These are phyloP conservation scores for Apoda limacodes DNA, from an alignment of 2,888 invertebrate genomes.

Conservation along the genomic window DNA sequence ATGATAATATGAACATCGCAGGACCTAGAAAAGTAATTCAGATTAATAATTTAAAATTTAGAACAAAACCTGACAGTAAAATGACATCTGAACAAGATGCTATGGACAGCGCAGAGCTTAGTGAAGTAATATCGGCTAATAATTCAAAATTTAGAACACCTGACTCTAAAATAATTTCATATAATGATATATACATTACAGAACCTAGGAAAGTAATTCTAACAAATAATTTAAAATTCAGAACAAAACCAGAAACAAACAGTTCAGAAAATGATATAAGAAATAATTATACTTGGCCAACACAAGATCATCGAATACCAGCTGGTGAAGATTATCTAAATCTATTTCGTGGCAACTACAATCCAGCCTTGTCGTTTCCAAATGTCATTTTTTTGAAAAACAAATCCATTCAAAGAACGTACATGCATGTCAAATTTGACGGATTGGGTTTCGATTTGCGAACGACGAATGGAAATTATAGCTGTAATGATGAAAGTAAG, in stretches of 20 bases:
- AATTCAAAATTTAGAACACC: too few species aligned
- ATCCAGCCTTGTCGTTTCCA: constrained; percentile 14
- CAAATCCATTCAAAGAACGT: constrained; percentile 33
- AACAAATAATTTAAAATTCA: too few species aligned
- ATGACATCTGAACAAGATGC: neutral
- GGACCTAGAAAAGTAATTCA: constrained; percentile 10
- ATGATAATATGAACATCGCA: too few species aligned
- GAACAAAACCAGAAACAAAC: too few species aligned
- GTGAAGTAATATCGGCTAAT: constrained; percentile 13
- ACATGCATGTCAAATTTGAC: constrained; percentile 27
- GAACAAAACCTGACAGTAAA: neutral
- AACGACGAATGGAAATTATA: too few species aligned
- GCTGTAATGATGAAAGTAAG: too few species aligned
- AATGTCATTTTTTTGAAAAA: constrained; percentile 33
- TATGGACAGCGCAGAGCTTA: constrained; percentile 1
- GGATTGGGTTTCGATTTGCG: constrained; percentile 32
- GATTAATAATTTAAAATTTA: too few species aligned
- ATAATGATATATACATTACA: neutral
- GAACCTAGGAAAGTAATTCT: too few species aligned
- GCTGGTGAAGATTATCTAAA: constrained; percentile 30
- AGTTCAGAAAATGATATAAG: too few species aligned
- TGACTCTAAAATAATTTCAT: neutral
- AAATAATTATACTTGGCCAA: too few species aligned
- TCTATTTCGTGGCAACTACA: constrained; percentile 31
- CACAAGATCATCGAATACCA: constrained; percentile 29